Evolutionary conservation across 2,113 vertebrate species (phyloP), one percentile per base, ranked within the genome.

Genomic region (Corythoichthys intestinalis): DNA sequence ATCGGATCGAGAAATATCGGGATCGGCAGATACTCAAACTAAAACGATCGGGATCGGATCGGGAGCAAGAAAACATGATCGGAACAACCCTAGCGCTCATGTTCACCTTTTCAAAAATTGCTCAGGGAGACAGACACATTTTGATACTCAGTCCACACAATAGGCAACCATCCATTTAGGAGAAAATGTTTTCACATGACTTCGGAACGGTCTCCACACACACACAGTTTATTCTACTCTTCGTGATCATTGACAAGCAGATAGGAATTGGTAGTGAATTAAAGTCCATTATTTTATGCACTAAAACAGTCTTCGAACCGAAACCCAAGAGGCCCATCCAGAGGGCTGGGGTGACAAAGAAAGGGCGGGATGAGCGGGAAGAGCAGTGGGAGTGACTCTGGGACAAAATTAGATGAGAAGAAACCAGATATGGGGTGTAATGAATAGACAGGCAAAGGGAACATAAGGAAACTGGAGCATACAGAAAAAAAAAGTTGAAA

Each of bases 211-310:
- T 38, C 38, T 69, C 9, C n/a, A 14, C 46, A 64, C 28, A 10
- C 37, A 70, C 67, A 66, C 59, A 67, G 63, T 83, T 83, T 77
- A 72, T 65, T 54, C 69, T 66, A 53, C 70, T 69, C 56, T 69
- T 60, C 75, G 72, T 84, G 81, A 82, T 77, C 70, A 79, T 39
- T 75, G 77, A 83, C 81, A 66, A 82, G 72, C 68, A 71, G 56
- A 84, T 77, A 79, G 67, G 75, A 74, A 74, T 70, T 72, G 69
- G 72, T 69, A 87, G 82, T 87, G 83, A 87, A 88, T 87, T 86
- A 88, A 71, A 75, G 78, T 80, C 80, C 84, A 90, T 87, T 86
- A 87, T 82, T 75, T 74, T 66, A 14, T 53, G 76, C 54, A 53
- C 67, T 83, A 83, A 86, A 85, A 71, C 73, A 75, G 82, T 87